Evolutionary conservation across 2,113 vertebrate species (phyloP).

Genomic region (Corydoras maculifer): DNA sequence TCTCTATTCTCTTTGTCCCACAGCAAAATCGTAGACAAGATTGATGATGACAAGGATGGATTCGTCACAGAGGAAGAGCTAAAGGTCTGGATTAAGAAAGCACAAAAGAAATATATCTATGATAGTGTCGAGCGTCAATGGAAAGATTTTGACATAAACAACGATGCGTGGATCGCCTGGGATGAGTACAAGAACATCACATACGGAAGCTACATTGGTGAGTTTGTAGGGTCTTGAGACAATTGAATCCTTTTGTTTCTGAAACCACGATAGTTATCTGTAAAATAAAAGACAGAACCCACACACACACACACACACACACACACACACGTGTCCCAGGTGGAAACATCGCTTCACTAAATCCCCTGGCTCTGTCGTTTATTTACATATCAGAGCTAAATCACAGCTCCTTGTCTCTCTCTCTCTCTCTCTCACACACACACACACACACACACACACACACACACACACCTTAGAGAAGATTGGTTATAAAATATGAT

Average conservation of each 20-base stretch:
- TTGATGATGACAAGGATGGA: conserved; percentile 70
- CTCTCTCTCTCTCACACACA: no score
- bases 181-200: conserved; percentile 79
- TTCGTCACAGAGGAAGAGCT: conserved; percentile 75
- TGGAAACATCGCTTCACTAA: no score
- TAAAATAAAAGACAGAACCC: no score
- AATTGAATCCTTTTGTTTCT: no score
- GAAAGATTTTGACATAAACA: conserved; percentile 71
- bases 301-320: no score
- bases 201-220: conserved; percentile 78
- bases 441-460: no score
- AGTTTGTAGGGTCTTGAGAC: conserved; percentile 41
- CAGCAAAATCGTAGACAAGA: conserved; percentile 76
- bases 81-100: conserved; percentile 71
- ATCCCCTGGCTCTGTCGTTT: no score
- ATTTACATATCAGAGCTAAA: no score
- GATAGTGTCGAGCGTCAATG: conserved; percentile 70
- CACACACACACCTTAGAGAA: no score
- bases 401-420: no score
- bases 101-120: conserved; percentile 71
- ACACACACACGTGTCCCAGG: no score
- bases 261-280: no score
- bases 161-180: conserved; percentile 74
- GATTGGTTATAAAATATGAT: not conserved
- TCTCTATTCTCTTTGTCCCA: conserved; percentile 15